Evolutionary conservation across 2,888 invertebrate genomes (phyloP).

Genomic region (Noctua comes): DNA sequence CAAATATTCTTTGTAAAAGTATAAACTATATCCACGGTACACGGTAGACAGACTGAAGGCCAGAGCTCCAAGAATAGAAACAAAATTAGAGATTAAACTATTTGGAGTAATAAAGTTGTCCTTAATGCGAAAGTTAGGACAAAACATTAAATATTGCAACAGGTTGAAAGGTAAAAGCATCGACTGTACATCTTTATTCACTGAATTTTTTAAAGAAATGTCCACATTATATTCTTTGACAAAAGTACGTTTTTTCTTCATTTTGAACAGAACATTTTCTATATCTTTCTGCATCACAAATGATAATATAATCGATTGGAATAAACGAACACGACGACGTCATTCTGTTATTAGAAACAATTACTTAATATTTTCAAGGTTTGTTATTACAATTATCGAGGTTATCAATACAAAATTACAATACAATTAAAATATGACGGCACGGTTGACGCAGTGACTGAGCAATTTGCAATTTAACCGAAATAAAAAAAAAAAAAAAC

Average conservation of each 20-base stretch:
- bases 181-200: slow-evolving; percentile 21
- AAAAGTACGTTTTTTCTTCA: not conserved
- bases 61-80: slow-evolving; percentile 4
- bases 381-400: not conserved
- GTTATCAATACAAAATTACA: not conserved
- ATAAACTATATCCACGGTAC: not conserved
- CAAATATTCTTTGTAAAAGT: slow-evolving; percentile 4
- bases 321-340: not conserved
- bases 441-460: too few species aligned
- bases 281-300: not conserved
- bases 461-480: too few species aligned
- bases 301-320: not conserved
- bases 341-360: not conserved
- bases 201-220: not conserved
- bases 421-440: too few species aligned
- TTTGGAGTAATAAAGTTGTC: too few species aligned
- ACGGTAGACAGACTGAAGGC: not conserved
- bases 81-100: too few species aligned
- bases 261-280: not conserved
- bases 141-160: too few species aligned
- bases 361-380: slow-evolving; percentile 5
- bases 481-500: too few species aligned
- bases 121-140: too few species aligned
- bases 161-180: slow-evolving; percentile 18
- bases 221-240: not conserved